These are phyloP conservation scores for Edolisoma coerulescens DNA, from an alignment of 2,113 vertebrate genomes.

Conservation along the genomic window DNA sequence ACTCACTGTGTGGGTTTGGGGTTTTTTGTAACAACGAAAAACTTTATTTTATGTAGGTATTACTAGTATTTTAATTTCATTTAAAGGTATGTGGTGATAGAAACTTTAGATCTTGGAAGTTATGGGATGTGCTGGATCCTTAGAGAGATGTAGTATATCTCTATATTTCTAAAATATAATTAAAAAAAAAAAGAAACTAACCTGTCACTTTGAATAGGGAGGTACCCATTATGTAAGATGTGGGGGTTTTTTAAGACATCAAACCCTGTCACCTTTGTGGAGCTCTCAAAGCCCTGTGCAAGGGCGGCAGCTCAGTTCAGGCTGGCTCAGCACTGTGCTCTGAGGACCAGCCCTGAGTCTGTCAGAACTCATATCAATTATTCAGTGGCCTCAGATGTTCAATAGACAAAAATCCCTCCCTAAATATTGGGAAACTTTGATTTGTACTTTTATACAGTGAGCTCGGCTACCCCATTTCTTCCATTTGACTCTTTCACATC, in stretches of 20 bases:
- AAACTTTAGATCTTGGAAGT: not conserved
- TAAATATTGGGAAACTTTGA: not conserved
- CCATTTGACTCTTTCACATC: not conserved
- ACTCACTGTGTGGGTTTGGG: not conserved
- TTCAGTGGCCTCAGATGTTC: not conserved
- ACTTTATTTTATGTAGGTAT: not conserved
- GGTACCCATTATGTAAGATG: not conserved
- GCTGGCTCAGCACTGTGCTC: not conserved
- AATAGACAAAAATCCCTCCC: rapidly evolving
- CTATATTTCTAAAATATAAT: not conserved
- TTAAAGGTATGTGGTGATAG: not conserved
- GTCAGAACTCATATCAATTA: not conserved
- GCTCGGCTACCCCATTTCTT: not conserved
- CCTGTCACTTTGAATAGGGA: not conserved
- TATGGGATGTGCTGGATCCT: not conserved
- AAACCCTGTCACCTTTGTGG: not conserved
- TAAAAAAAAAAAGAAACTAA: too few relatives aligned
- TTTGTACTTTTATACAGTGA: not conserved
- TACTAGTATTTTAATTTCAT: not conserved
- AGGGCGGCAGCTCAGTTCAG: not conserved
- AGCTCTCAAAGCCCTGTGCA: not conserved
- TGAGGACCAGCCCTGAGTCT: not conserved
- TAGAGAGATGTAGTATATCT: not conserved
- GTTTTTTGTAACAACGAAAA: not conserved
- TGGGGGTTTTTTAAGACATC: not conserved